phyloP scores from a whole-genome alignment of 2,113 vertebrate genomes.

The Toxostoma redivivum region DNA sequence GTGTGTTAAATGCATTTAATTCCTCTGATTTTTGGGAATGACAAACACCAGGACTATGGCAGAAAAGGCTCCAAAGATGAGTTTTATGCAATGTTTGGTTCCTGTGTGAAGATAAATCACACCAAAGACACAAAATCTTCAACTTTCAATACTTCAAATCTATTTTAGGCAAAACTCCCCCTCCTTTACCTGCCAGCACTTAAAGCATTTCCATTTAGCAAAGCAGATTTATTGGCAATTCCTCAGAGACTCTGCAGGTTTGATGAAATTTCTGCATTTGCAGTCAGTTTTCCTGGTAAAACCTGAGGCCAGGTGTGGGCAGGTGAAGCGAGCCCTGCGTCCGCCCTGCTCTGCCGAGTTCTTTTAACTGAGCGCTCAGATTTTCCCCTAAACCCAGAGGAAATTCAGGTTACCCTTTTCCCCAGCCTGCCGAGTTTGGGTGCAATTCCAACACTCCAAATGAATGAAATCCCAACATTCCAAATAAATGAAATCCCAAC shows the following conservation, averaged over 20 bases:
- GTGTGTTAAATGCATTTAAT: neutral
- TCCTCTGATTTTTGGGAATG: neutral
- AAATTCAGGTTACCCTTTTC: no score
- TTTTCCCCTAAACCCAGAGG: neutral
- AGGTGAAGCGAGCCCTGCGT: neutral
- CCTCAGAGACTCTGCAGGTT: neutral
- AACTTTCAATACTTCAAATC: neutral
- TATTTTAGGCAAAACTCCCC: neutral
- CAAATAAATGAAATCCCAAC: no score
- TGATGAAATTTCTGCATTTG: neutral
- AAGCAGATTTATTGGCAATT: neutral
- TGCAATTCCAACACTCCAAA: no score
- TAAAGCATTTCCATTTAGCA: neutral
- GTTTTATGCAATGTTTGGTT: neutral
- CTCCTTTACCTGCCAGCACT: neutral
- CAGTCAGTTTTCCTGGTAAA: neutral
- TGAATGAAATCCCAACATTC: no score
- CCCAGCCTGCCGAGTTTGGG: no score
- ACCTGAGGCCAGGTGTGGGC: rapidly evolving
- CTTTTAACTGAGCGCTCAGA: neutral
- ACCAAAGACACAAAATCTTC: neutral
- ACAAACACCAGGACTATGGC: neutral
- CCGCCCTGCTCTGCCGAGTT: neutral
- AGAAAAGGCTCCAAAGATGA: neutral
- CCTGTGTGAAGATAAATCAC: neutral